These are phyloP conservation scores for Garrulus glandarius DNA, from an alignment of 2,797 vertebrate species.

Conservation along the genomic window DNA sequence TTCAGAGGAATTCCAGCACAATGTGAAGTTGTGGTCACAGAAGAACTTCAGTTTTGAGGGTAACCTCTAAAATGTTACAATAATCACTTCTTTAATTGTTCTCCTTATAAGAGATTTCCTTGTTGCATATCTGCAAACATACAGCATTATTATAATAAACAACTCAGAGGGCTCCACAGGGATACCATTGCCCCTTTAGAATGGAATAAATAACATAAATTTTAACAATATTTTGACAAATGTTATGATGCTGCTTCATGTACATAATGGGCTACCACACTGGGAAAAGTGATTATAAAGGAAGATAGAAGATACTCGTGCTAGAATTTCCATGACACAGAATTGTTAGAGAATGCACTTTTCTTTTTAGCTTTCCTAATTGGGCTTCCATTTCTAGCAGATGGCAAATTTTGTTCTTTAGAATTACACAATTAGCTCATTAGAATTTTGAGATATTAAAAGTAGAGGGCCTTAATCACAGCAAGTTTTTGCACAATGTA, in stretches of 20 bases:
- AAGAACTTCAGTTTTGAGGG: neutral
- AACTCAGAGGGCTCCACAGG: neutral
- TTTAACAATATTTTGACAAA: constrained; percentile 24
- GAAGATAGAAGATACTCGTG: neutral
- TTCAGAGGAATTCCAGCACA: neutral
- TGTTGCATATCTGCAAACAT: neutral
- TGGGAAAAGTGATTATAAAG: neutral
- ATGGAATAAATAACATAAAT: neutral
- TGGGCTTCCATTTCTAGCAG: constrained; percentile 23
- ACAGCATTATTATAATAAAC: neutral
- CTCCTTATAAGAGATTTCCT: neutral
- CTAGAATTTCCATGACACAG: neutral
- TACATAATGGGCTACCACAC: neutral
- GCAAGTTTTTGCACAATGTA: neutral
- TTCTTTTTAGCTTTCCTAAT: neutral
- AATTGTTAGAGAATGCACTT: neutral
- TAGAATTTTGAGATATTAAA: neutral
- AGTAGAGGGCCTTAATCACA: neutral
- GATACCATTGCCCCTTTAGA: neutral
- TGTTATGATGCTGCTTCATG: neutral
- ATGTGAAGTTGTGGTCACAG: neutral
- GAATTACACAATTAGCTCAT: constrained; percentile 16
- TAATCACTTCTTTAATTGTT: neutral
- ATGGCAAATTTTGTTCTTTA: constrained; percentile 37
- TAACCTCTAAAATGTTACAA: neutral